A percentile compares a stretch with the other conserved stretches of the same genome.
phyloP scores from a whole-genome alignment of 2,888 invertebrate species.

The Drosophila mayaguana region DNA sequence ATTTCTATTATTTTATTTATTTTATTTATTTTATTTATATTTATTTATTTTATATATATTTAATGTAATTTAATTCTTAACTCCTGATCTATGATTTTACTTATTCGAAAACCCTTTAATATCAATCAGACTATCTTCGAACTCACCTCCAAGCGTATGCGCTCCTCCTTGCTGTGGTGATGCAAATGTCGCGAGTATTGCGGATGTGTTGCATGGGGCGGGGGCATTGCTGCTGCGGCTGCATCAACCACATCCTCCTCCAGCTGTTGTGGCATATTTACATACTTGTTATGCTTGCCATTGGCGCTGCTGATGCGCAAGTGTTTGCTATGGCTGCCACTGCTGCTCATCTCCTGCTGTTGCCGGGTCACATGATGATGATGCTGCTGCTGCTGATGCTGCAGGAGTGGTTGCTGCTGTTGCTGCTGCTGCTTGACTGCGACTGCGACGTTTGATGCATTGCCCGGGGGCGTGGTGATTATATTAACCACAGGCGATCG shows the following conservation, averaged over 20 bases:
- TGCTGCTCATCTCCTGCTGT: slow-evolving; percentile 64
- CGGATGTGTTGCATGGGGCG: slow-evolving; percentile 48
- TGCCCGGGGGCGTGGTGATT: slow-evolving; percentile 79
- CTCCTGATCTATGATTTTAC: too few species aligned
- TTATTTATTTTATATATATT: not conserved
- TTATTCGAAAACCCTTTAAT: not conserved
- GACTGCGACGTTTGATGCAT: slow-evolving; percentile 61
- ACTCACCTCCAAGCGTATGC: slow-evolving; percentile 84
- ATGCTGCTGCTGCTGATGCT: slow-evolving; percentile 52
- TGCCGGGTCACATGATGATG: slow-evolving; percentile 52
- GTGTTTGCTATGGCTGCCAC: slow-evolving; percentile 73
- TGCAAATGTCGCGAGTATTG: slow-evolving; percentile 68
- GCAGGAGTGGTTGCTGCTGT: slow-evolving; percentile 35
- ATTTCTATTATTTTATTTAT: too few species aligned
- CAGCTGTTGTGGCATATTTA: slow-evolving; percentile 58
- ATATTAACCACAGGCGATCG: slow-evolving; percentile 83
- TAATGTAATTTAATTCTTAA: not conserved
- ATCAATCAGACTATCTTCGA: slow-evolving; percentile 2
- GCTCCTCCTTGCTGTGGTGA: slow-evolving; percentile 77
- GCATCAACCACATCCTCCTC: slow-evolving; percentile 69
- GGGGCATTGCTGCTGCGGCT: slow-evolving; percentile 54
- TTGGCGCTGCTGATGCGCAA: slow-evolving; percentile 71
- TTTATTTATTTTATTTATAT: not conserved
- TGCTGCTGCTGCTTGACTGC: slow-evolving; percentile 38
- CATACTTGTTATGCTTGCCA: slow-evolving; percentile 67